These are phyloP conservation scores for Macrotis lagotis DNA, from an alignment of 2,113 vertebrate species.

Conservation along the genomic window DNA sequence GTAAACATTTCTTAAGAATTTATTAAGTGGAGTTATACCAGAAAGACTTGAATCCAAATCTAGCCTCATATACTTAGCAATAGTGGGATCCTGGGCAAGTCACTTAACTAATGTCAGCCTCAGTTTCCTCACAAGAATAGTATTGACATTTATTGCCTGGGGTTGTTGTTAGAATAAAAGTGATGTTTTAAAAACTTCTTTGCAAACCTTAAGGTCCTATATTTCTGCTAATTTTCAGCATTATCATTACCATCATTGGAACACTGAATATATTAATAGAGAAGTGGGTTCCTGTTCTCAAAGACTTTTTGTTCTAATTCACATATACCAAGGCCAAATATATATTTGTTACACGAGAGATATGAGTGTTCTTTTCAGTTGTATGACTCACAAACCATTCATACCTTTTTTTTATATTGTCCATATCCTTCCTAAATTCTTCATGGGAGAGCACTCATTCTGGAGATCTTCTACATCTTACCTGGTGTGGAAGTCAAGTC, in stretches of 20 bases:
- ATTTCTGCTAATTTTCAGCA: background rate
- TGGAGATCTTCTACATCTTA: background rate
- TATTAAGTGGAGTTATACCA: background rate
- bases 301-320: background rate
- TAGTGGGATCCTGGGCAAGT: background rate
- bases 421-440: background rate
- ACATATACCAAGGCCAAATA: background rate
- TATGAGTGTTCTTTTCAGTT: background rate
- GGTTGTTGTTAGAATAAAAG: background rate
- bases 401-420: background rate
- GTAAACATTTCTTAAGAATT: background rate
- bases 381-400: background rate
- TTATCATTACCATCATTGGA: background rate
- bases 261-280: background rate
- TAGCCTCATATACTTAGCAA: background rate
- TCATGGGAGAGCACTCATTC: background rate
- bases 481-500: background rate
- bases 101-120: background rate
- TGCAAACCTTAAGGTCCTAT: background rate
- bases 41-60: background rate
- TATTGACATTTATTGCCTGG: background rate
- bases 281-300: background rate
- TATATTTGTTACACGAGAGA: background rate
- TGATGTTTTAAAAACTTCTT: background rate
- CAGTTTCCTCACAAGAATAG: background rate